These are phyloP conservation scores for Dynastes hyllus DNA, from an alignment of 2,888 invertebrate species.

Conservation along the genomic window DNA sequence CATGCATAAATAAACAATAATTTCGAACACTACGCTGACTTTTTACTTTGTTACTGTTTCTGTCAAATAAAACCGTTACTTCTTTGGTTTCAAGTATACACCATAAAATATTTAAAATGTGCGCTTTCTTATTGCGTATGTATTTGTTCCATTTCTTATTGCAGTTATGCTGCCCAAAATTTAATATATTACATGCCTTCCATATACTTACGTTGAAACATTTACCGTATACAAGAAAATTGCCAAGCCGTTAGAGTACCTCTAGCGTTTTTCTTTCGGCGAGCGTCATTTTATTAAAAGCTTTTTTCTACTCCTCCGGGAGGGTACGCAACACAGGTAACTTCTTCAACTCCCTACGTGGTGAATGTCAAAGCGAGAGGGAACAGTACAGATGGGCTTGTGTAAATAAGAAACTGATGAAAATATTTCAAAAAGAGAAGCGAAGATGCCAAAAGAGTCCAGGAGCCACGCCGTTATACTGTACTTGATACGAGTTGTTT, in stretches of 20 bases:
- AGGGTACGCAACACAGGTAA: constrained; percentile 10
- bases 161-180: not conserved
- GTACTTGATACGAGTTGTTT: no score
- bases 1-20: no score
- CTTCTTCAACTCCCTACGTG: constrained; percentile 11
- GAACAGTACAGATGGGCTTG: not conserved
- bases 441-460: not conserved
- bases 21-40: no score
- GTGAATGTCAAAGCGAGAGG: constrained; percentile 8
- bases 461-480: not conserved
- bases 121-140: not conserved
- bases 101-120: not conserved
- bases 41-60: no score
- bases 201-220: constrained; percentile 9
- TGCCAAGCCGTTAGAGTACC: constrained; percentile 28
- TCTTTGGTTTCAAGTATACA: not conserved
- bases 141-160: not conserved
- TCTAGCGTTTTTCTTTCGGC: constrained; percentile 16
- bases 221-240: constrained; percentile 7
- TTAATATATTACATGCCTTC: constrained; percentile 2
- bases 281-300: constrained; percentile 16
- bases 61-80: not conserved
- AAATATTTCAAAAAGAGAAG: constrained; percentile 2
- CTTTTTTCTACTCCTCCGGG: not conserved
- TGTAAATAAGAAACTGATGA: constrained; percentile 12